phyloP scores from a whole-genome alignment of 1,140 invertebrate species.

The Bombus vancouverensis region DNA sequence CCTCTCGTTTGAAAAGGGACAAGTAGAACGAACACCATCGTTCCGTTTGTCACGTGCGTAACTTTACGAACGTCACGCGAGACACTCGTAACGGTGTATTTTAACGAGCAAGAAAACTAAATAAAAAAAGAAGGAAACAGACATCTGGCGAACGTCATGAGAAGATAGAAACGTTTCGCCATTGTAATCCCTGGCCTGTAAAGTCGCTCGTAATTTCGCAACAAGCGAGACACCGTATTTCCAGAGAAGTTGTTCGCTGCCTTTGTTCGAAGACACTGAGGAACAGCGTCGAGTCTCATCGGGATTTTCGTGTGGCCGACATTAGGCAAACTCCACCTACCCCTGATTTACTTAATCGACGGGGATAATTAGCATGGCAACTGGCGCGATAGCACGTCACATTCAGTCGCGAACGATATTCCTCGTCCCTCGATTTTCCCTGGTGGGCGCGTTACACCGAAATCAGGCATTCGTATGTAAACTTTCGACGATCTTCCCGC shows the following conservation, averaged over 20 bases:
- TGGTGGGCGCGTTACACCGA: conserved; percentile 53
- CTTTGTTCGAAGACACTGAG: conserved; percentile 52
- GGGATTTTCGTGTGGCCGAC: conserved; percentile 44
- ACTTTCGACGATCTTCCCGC: conserved; percentile 66
- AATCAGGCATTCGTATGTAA: conserved; percentile 79
- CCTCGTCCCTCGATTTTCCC: conserved; percentile 11
- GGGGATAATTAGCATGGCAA: conserved; percentile 73
- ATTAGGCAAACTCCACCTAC: conserved; percentile 46
- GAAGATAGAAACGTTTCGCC: neutral
- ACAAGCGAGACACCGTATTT: conserved; percentile 12
- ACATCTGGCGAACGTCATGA: conserved; percentile 3
- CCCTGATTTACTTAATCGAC: conserved; percentile 72
- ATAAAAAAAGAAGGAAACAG: neutral
- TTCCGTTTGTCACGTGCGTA: conserved; percentile 37
- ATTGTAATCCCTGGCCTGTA: neutral
- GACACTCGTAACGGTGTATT: conserved; percentile 29
- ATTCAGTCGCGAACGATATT: conserved; percentile 55
- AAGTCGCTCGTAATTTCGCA: conserved; percentile 17
- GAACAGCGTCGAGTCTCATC: conserved; percentile 47
- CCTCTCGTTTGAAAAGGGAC: conserved; percentile 20
- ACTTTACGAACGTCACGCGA: conserved; percentile 33
- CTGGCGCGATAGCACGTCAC: conserved; percentile 70
- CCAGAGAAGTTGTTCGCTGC: neutral
- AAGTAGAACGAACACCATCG: neutral
- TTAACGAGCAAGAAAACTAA: neutral